Evolutionary conservation across 2,888 invertebrate genomes (phyloP), one percentile per base, ranked within the genome.

Genomic region (Ormyrus labotus): DNA sequence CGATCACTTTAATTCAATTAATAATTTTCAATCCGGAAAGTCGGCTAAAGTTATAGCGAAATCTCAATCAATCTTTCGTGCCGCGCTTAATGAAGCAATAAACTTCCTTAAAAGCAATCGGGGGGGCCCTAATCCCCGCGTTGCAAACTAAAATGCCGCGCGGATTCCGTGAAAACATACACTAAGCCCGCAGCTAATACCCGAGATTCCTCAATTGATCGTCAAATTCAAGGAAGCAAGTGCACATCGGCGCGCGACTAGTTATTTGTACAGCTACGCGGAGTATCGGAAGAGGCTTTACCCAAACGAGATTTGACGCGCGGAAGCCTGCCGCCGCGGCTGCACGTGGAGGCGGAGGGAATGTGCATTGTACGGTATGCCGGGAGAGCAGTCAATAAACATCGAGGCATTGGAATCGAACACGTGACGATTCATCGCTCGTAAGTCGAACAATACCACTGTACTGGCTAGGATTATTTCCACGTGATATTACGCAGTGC

Each of bases 291-390:
- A 83, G 82, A 65, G 83, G 86, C 87, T 88, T 88, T 85, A 78
- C 83, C 34, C 86, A 88, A 88, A 88, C 84, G 84, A 83, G 87
- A 87, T 88, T 85, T 83, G 75, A 65, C 81, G 85, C n/a, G 70
- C 67, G 67, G 64, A 78, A 78, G 61, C 69, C 55, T 34, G 47
- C 51, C 50, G 11, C 51, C 6, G 19, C 50, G 8, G 8, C 45
- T 47, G 63, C 71, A 61, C 71, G 71, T 72, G 63, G 61, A 58
- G 48, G 55, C 11, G 6, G 11, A 10, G 6, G 47, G 19, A 63
- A 34, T 34, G 34, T 34, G 34, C 34, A 34, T 34, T 34, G 34
- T 34, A 4, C 11, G 6, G 13, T 10, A 45, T 9, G 53, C n/a
- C 1, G 34, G 13, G 13, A 6, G 45, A 8, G 11, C n/a, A 55